phyloP scores from a whole-genome alignment of 2,888 invertebrate genomes.

The Leptopterna dolabrata region DNA sequence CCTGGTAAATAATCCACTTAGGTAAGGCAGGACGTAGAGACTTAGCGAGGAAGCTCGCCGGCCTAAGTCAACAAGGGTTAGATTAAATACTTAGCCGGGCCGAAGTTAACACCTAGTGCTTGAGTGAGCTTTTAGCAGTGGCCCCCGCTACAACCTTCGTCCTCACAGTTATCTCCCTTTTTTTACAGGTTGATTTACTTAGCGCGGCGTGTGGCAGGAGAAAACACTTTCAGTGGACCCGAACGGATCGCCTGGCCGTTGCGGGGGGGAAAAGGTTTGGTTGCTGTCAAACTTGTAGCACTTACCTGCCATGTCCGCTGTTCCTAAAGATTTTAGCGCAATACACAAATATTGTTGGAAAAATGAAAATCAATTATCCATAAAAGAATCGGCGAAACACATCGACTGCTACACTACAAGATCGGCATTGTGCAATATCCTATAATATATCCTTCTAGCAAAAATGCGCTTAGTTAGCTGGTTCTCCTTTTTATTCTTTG shows the following conservation, averaged over 20 bases:
- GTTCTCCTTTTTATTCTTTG: too few species aligned
- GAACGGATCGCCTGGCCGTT: background rate
- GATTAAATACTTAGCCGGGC: conserved; percentile 49
- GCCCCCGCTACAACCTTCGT: background rate
- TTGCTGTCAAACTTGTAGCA: background rate
- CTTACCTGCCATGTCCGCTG: background rate
- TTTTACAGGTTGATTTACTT: background rate
- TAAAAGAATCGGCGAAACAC: too few species aligned
- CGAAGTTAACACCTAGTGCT: conserved; percentile 41
- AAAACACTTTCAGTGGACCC: background rate
- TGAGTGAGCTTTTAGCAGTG: conserved; percentile 7
- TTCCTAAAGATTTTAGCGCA: too few species aligned
- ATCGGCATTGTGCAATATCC: too few species aligned
- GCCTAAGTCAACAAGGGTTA: conserved; percentile 52
- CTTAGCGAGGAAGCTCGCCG: conserved; percentile 32
- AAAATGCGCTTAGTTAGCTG: too few species aligned
- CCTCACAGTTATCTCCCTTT: background rate
- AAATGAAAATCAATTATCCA: too few species aligned
- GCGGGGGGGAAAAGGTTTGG: background rate
- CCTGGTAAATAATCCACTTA: conserved; percentile 50
- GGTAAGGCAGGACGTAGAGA: conserved; percentile 24
- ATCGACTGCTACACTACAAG: too few species aligned
- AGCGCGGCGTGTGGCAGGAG: background rate
- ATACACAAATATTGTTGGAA: too few species aligned
- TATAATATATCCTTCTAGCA: too few species aligned